These are phyloP conservation scores for Dendrolimus pini DNA, from an alignment of 2,888 invertebrate species.

Conservation along the genomic window DNA sequence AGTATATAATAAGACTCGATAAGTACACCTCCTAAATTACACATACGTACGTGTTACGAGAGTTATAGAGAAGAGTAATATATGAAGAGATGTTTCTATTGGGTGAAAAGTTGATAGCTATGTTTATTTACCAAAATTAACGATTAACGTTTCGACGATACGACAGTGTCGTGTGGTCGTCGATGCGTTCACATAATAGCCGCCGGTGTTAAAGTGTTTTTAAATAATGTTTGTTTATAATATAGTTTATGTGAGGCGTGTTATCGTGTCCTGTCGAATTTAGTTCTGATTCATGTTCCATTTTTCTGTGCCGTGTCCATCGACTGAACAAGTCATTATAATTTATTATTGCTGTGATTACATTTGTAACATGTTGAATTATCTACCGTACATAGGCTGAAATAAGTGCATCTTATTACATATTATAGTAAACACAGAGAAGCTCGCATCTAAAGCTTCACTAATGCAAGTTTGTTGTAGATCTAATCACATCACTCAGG, in stretches of 20 bases:
- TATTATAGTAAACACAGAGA: slow-evolving; percentile 8
- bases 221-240: slow-evolving; percentile 43
- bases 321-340: slow-evolving; percentile 54
- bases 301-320: slow-evolving; percentile 46
- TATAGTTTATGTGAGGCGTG: slow-evolving; percentile 60
- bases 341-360: slow-evolving; percentile 72
- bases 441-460: slow-evolving; percentile 16
- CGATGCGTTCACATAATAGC: slow-evolving; percentile 17
- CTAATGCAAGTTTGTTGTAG: slow-evolving; percentile 5
- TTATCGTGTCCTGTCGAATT: slow-evolving; percentile 58
- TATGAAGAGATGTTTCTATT: slow-evolving; percentile 71
- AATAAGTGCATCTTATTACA: slow-evolving; percentile 20
- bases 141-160: slow-evolving; percentile 51
- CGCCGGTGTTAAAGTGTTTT: neutral
- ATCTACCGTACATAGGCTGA: slow-evolving; percentile 18
- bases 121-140: slow-evolving; percentile 72
- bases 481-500: too few species aligned
- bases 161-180: slow-evolving; percentile 32
- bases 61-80: slow-evolving; percentile 69
- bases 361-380: slow-evolving; percentile 33
- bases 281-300: slow-evolving; percentile 56
- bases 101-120: slow-evolving; percentile 62
- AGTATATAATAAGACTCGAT: slow-evolving; percentile 56
- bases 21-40: slow-evolving; percentile 61
- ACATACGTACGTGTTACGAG: slow-evolving; percentile 56